Base-by-base conservation (phyloP, 2,797 vertebrate species). In the Acanthornis magna region DNA sequence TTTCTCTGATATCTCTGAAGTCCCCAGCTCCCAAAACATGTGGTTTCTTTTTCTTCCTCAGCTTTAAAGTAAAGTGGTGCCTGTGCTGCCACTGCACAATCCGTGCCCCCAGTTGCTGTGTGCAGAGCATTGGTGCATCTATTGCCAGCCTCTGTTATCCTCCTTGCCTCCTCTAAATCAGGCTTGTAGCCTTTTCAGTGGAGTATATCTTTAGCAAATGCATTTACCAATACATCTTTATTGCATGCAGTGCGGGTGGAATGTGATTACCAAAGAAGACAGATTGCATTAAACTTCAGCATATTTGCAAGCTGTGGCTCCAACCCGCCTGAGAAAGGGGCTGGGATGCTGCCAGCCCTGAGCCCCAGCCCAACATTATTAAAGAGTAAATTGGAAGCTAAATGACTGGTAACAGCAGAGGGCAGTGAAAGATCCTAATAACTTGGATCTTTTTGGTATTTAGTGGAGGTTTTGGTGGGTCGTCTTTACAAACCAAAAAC, bases 221-320 rank as follows among this genome's bases (percentile, higher is more conserved):
- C 95, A 92, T 89, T 97, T 95, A 96, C 96, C 96, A 62, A 88
- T 97, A 95, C 95, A 85, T 97, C 97, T 97, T 97, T 97, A 96
- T 96, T 96, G 95, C 90, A 96, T 72, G 63, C 57, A 29, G 91
- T 71, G 93, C 66, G 42, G 96, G 91, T 3, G 79, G 97, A 97
- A 97, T 97, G 94, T 95, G 96, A 97, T 97, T 97, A 97, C 94
- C 66, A 86, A 89, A 88, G 92, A 95, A 96, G 96, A 97, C 97
- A 97, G 97, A 97, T 96, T 95, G 93, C 97, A 97, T 95, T 96
- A 95, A 97, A 96, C 91, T 94, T 93, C 96, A 88, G 58, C 84
- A 62, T 95, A 89, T 93, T 97, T 94, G 95, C 97, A 95, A 95
- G 90, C 95, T 96, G 94, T 19, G 75, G 93, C 93, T 96, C 94